Evolutionary conservation across 2,888 invertebrate genomes (phyloP).

Genomic region (Heliconius sara): DNA sequence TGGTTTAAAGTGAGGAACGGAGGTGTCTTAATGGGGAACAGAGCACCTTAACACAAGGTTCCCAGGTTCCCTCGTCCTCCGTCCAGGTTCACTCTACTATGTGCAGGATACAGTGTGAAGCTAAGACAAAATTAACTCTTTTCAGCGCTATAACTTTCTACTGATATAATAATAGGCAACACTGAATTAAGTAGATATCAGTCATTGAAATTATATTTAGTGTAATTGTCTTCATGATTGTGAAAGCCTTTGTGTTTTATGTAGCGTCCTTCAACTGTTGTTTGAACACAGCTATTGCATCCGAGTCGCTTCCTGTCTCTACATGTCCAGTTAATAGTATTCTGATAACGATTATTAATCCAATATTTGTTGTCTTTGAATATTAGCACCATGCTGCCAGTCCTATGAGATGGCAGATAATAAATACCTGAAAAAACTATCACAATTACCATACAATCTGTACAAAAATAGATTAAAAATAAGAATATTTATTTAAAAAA

Average conservation of each 20-base stretch:
- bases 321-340: constrained; percentile 81
- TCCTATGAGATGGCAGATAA: constrained; percentile 78
- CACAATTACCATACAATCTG: constrained; percentile 43
- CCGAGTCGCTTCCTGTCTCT: constrained; percentile 75
- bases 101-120: too few relatives aligned
- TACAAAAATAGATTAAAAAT: constrained; percentile 5
- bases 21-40: too few relatives aligned
- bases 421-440: constrained; percentile 71
- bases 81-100: too few relatives aligned
- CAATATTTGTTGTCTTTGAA: constrained; percentile 80
- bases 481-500: constrained; percentile 22
- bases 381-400: constrained; percentile 79
- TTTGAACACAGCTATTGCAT: constrained; percentile 78
- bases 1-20: too few relatives aligned
- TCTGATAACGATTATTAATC: constrained; percentile 80
- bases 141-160: constrained; percentile 50
- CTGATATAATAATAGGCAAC: constrained; percentile 56
- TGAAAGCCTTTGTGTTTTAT: constrained; percentile 78
- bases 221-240: constrained; percentile 78
- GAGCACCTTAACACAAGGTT: too few relatives aligned
- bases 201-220: constrained; percentile 79
- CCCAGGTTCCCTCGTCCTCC: too few relatives aligned
- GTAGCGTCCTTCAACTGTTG: constrained; percentile 75
- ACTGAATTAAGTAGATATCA: constrained; percentile 57
- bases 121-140: neutral